Evolutionary conservation across 2,888 invertebrate genomes (phyloP).

Genomic region (Aelia acuminata): DNA sequence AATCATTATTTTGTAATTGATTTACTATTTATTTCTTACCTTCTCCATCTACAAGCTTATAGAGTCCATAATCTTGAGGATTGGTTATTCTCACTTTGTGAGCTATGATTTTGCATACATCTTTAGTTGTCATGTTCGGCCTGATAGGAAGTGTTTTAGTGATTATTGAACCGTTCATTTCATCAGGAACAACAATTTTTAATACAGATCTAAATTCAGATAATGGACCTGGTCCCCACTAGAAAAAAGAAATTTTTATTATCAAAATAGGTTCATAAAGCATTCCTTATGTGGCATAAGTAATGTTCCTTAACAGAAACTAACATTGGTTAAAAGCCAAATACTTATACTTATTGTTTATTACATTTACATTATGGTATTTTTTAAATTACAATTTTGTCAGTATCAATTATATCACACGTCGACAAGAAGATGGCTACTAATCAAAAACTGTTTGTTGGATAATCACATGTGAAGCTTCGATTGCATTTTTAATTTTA

Average conservation of each 20-base stretch:
- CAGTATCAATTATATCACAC: too few relatives aligned
- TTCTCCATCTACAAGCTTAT: conserved; percentile 90
- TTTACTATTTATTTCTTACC: conserved; percentile 72
- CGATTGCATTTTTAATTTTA: too few relatives aligned
- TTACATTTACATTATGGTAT: too few relatives aligned
- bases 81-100: conserved; percentile 96
- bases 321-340: too few relatives aligned
- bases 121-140: conserved; percentile 92
- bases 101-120: conserved; percentile 94
- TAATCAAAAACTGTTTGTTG: too few relatives aligned
- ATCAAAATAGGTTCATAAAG: background rate
- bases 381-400: too few relatives aligned
- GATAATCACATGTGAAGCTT: too few relatives aligned
- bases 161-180: conserved; percentile 91
- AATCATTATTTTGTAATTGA: too few relatives aligned
- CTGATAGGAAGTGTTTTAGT: conserved; percentile 93
- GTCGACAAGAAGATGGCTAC: too few relatives aligned
- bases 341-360: too few relatives aligned
- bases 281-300: background rate
- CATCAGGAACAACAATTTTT: conserved; percentile 94
- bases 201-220: conserved; percentile 81
- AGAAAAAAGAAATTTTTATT: conserved; percentile 61
- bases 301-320: background rate
- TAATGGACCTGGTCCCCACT: conserved; percentile 70
- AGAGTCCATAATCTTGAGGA: conserved; percentile 95